Base-by-base conservation (phyloP, 2,797 vertebrate genomes). In the Vespertilio murinus region DNA sequence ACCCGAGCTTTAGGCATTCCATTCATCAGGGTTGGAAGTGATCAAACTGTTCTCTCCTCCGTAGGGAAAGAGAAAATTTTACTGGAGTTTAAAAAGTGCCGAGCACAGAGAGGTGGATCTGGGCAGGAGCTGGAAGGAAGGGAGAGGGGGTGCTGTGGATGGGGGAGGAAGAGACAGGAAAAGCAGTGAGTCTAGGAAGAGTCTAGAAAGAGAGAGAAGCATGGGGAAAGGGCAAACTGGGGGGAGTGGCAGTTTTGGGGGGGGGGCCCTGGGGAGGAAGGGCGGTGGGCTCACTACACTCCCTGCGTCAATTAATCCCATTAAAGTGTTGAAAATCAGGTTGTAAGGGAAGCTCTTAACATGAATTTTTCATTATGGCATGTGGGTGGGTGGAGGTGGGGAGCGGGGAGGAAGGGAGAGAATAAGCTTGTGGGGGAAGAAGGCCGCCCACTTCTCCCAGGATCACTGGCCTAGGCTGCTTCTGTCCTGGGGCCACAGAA, bases 251-350 rank as follows among this genome's bases (percentile, higher is more conserved):
- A 25, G 47, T 3, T 22, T 28, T 12, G 49, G 59, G 6, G 33
- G 54, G 49, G 30, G 91, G 5, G 20, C 18, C 52, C 25, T 17
- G 13, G 61, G 38, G 84, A 82, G 90, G 94, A 84, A 94, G 67
- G 90, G 69, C 73, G 33, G 2, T 42, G 83, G 88, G 93, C 75
- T 88, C 69, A 11, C 49, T 86, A 35, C 10, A 38, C 33, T 90
- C 80, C 45, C 61, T 49, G 89, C 71, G 94, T 93, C 47, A 95
- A 88, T 95, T 95, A 96, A 96, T 93, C 94, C 87, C 79, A 90
- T 96, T 97, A 95, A 88, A 95, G 91, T 95, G 93, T 93, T 96
- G 96, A 95, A 94, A 97, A 97, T 97, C 87, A 95, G 95, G 95
- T 96, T 79, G 42, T 59, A 88, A 79, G 88, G 71, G 94, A 83